Conservation (phyloP, 1,140 invertebrate species). For the Diabrotica undecimpunctata region DNA sequence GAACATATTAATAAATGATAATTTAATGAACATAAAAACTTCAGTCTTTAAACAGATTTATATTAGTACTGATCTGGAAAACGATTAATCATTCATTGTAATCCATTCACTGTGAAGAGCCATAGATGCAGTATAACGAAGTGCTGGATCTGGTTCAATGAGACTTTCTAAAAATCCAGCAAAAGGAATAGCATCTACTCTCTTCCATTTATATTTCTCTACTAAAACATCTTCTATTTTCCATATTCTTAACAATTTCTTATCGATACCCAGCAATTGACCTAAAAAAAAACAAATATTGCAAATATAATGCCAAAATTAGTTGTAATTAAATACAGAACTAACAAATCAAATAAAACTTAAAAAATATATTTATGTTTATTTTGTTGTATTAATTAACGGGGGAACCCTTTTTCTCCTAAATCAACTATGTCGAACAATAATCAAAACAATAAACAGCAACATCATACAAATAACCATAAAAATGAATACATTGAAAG, state of each 20-base stretch:
- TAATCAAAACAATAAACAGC: too few species aligned
- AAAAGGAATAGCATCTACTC: conserved; percentile 81
- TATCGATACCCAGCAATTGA: conserved; percentile 79
- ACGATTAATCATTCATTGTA: conserved; percentile 9
- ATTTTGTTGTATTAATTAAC: too few species aligned
- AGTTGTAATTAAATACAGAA: not conserved
- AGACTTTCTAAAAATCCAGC: conserved; percentile 89
- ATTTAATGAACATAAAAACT: conserved; percentile 8
- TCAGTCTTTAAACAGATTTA: conserved; percentile 10
- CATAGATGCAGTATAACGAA: conserved; percentile 85
- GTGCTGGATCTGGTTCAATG: conserved; percentile 87
- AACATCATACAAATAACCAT: too few species aligned
- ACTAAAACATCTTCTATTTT: conserved; percentile 84
- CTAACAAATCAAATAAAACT: too few species aligned
- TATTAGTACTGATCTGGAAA: conserved; percentile 7
- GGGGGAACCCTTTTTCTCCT: too few species aligned
- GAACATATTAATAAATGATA: not conserved
- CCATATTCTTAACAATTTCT: conserved; percentile 84
- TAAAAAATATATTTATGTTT: too few species aligned
- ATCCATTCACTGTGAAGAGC: conserved; percentile 92
- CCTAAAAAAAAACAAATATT: conserved; percentile 52
- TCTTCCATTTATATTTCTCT: conserved; percentile 95
- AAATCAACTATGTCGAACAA: too few species aligned
- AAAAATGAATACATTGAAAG: too few species aligned
- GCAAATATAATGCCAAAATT: conserved; percentile 5